Base-by-base conservation (phyloP, 1,140 invertebrate genomes). In the Rhyzopertha dominica region DNA sequence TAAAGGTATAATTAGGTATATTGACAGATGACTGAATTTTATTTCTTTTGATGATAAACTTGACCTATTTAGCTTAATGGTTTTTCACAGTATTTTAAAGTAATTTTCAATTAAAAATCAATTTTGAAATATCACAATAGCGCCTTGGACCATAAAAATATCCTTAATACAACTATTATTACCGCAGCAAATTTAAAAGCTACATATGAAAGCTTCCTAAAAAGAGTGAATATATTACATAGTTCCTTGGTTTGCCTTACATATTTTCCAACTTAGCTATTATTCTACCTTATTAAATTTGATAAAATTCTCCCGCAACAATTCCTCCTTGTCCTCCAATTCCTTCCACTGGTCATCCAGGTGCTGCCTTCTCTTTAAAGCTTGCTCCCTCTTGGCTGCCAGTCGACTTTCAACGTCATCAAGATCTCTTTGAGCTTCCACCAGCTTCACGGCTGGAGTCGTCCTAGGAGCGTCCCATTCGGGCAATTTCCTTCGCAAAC, bases 211-310 rank as follows among this genome's bases (percentile, higher is more conserved):
- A 32, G 8, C 5, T 4, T 29, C 7, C 37, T 10, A 20, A 40
- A 4, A 5, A 5, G 26, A 29, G 30, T 5, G 28, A 14, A 37
- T 20, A 13, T 7, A 19, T 20, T 8, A 5, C 13, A n/a, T n/a
- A n/a, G n/a, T n/a, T n/a, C n/a, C n/a, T n/a, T n/a, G n/a, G n/a
- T n/a, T n/a, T n/a, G n/a, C n/a, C n/a, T n/a, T n/a, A n/a, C n/a
- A n/a, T n/a, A n/a, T n/a, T n/a, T n/a, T n/a, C n/a, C n/a, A n/a
- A n/a, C n/a, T n/a, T n/a, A n/a, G n/a, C 38, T 22, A 2, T 7
- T n/a, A 46, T 37, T 25, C 31, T 16, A 53, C 50, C 12, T 34
- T 34, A 26, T 40, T 44, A 17, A 53, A 47, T 37, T 53, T 53
- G 13, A 29, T 37, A 19, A 53, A 53, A 30, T 42, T 49, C 1